These are phyloP conservation scores for Drosophila tristis DNA, from an alignment of 1,140 invertebrate genomes.

Conservation along the genomic window DNA sequence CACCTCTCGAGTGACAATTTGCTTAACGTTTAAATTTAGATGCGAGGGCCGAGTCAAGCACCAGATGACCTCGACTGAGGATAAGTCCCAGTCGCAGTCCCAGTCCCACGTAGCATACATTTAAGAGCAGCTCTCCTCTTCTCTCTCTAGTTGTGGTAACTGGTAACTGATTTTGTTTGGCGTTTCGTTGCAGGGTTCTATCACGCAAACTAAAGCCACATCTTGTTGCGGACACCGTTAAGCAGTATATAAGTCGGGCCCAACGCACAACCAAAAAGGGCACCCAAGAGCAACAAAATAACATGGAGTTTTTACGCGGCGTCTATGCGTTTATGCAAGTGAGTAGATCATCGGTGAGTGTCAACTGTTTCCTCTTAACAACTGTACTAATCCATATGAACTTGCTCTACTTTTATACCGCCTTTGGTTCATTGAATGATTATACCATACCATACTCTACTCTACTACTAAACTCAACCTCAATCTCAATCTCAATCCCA, in stretches of 20 bases:
- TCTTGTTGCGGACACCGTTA: slow-evolving; percentile 83
- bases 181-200: slow-evolving; percentile 60
- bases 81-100: slow-evolving; percentile 10
- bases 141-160: no score
- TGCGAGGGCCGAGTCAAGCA: slow-evolving; percentile 28
- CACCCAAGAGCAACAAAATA: slow-evolving; percentile 83
- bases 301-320: slow-evolving; percentile 85
- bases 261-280: slow-evolving; percentile 81
- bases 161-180: no score
- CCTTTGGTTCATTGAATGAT: slow-evolving; percentile 75
- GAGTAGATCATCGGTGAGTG: slow-evolving; percentile 85
- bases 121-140: no score
- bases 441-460: slow-evolving; percentile 65
- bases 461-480: slow-evolving; percentile 52
- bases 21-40: slow-evolving; percentile 61
- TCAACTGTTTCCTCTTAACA: slow-evolving; percentile 82
- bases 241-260: slow-evolving; percentile 84
- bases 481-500: slow-evolving; percentile 36
- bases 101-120: slow-evolving; percentile 6
- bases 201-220: slow-evolving; percentile 83
- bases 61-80: slow-evolving; percentile 41
- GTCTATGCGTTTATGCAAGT: slow-evolving; percentile 85
- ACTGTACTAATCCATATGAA: slow-evolving; percentile 84
- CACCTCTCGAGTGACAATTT: slow-evolving; percentile 75
- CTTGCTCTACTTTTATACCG: slow-evolving; percentile 83